A percentile compares a stretch with the other conserved stretches of the same genome.
Conservation (phyloP, 2,888 invertebrate genomes). For the Patella caerulea region DNA sequence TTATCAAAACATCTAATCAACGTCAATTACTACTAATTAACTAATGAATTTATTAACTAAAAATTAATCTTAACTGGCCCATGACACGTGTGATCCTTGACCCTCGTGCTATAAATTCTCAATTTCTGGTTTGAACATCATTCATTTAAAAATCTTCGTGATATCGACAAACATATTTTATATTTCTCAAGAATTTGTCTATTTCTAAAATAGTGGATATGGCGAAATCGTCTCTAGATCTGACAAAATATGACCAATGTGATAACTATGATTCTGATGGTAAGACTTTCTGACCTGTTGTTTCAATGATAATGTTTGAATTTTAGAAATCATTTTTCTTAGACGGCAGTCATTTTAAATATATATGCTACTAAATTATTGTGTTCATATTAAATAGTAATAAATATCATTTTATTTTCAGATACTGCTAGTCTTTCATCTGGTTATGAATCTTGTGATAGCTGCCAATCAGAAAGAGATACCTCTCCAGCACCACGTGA, state of each 20-base stretch:
- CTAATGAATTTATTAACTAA: not conserved
- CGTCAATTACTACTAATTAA: conserved; percentile 1
- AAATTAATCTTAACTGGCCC: not conserved
- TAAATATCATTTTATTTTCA: not conserved
- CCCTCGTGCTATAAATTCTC: not conserved
- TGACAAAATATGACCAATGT: conserved; percentile 2
- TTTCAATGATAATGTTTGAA: not conserved
- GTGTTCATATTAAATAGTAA: not conserved
- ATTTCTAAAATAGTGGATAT: not conserved
- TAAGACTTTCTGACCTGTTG: not conserved
- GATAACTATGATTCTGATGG: not conserved
- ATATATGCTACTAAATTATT: not conserved
- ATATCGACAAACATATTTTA: not conserved
- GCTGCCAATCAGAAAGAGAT: not conserved
- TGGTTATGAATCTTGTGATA: not conserved
- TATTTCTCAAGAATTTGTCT: not conserved
- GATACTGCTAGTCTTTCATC: not conserved
- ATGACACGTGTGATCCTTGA: not conserved
- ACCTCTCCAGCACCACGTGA: not conserved
- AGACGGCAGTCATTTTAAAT: not conserved
- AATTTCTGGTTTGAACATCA: not conserved
- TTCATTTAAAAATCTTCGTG: not conserved
- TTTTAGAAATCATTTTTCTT: not conserved
- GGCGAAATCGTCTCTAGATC: not conserved
- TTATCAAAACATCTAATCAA: not conserved